Base-by-base conservation (phyloP, 2,797 vertebrate species). In the Morus bassanus region DNA sequence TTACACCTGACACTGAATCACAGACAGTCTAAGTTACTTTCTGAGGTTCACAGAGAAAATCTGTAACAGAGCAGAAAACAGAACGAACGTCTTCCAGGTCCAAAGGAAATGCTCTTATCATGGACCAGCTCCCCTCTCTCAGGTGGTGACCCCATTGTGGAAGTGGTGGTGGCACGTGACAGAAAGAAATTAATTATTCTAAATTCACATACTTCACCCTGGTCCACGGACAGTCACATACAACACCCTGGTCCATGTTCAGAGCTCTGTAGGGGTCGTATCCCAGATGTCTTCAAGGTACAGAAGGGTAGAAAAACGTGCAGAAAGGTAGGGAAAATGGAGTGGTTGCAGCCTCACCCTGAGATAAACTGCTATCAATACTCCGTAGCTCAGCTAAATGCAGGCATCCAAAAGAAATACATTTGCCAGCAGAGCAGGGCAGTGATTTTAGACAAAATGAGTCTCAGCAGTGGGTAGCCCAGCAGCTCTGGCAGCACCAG, bases 401-500 rank as follows among this genome's bases (percentile, higher is more conserved):
- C 92, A 92, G 8, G 79, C 60, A 80, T 85, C 85, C 87, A 68
- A 60, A 87, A 68, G 61, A 85, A 64, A 53, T 3, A 28, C 22
- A 18, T 74, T 39, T 88, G 45, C 78, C 94, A 96, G 93, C 85
- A 83, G 77, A 93, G 84, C 80, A 45, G 64, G 70, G 90, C 91
- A 95, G 83, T 24, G 61, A 81, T 88, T 92, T 78, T 65, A 85
- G 61, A 64, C 72, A 59, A 73, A 87, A 75, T 3, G 18, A 87
- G 82, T 81, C 88, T 48, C 74, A 61, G 83, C 70, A 60, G 87
- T 5, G 82, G 75, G 93, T 87, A 96, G 90, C 86, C 69, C 90
- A 4, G 93, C 86, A 95, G 95, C 83, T 56, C 93, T 95, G 96
- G 93, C 96, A 95, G 70, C 89, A 21, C 70, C 84, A 64, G 76